These are phyloP conservation scores for Trissolcus japonicus DNA, from an alignment of 2,888 invertebrate genomes.

Conservation along the genomic window DNA sequence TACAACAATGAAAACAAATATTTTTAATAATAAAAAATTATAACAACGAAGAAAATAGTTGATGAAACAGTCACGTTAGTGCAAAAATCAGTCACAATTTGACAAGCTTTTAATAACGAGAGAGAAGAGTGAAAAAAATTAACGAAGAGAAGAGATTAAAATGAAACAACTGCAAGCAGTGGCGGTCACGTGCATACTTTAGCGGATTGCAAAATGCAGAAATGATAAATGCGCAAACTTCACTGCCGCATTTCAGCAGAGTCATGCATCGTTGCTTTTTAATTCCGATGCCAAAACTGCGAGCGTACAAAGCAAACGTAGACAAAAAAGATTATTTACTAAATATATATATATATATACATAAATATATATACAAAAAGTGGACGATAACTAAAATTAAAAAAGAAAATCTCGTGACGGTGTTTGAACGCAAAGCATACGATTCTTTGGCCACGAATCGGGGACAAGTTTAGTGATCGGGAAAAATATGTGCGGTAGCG, in stretches of 20 bases:
- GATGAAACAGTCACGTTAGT: neutral
- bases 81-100: slow-evolving; percentile 4
- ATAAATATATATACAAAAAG: no score
- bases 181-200: slow-evolving; percentile 34
- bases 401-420: neutral
- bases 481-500: slow-evolving; percentile 1
- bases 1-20: neutral
- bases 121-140: slow-evolving; percentile 3
- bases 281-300: slow-evolving; percentile 48
- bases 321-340: no score
- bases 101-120: no score
- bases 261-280: slow-evolving; percentile 48
- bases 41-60: neutral
- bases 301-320: slow-evolving; percentile 30
- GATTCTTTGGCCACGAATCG: slow-evolving; percentile 30
- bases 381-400: neutral
- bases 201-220: slow-evolving; percentile 23
- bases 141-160: neutral
- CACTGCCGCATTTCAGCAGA: slow-evolving; percentile 32
- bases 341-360: no score
- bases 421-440: slow-evolving; percentile 10
- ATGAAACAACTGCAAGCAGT: slow-evolving; percentile 11
- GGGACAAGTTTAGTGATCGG: neutral
- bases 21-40: neutral
- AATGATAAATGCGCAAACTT: slow-evolving; percentile 41